Percentiles rank a stretch among this genome's conserved stretches.
phyloP scores from a whole-genome alignment of 2,113 vertebrate species.

The Narcine bancroftii region DNA sequence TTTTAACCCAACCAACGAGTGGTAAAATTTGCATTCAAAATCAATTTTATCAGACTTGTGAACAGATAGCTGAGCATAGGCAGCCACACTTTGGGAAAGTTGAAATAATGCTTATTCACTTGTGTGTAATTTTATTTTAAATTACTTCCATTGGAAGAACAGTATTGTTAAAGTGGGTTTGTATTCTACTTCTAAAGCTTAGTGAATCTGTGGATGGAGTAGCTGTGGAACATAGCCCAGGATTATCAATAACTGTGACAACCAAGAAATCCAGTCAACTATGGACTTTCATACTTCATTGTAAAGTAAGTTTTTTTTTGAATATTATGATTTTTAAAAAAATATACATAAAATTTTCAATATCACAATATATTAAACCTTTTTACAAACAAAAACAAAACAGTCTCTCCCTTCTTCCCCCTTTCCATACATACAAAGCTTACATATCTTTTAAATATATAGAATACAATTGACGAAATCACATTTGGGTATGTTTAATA shows the following conservation, averaged over 20 bases:
- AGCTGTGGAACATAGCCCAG: slow-evolving; percentile 79
- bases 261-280: slow-evolving; percentile 90
- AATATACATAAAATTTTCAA: too few species aligned
- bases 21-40: neutral
- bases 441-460: too few species aligned
- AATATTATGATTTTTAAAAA: too few species aligned
- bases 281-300: slow-evolving; percentile 91
- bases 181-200: slow-evolving; percentile 60
- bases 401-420: too few species aligned
- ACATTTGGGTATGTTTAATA: too few species aligned
- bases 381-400: too few species aligned
- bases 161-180: slow-evolving; percentile 22
- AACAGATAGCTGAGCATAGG: neutral
- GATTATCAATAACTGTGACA: slow-evolving; percentile 84
- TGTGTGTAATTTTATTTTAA: neutral
- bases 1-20: neutral
- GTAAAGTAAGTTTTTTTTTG: slow-evolving; percentile 77
- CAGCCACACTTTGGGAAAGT: neutral
- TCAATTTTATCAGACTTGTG: neutral
- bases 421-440: too few species aligned
- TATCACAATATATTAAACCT: too few species aligned
- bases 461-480: too few species aligned
- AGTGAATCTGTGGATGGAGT: slow-evolving; percentile 91
- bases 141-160: neutral
- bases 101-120: neutral